Evolutionary conservation across 2,113 vertebrate species (phyloP), one percentile per base, ranked within the genome.

Genomic region (Poeciliopsis retropinna): DNA sequence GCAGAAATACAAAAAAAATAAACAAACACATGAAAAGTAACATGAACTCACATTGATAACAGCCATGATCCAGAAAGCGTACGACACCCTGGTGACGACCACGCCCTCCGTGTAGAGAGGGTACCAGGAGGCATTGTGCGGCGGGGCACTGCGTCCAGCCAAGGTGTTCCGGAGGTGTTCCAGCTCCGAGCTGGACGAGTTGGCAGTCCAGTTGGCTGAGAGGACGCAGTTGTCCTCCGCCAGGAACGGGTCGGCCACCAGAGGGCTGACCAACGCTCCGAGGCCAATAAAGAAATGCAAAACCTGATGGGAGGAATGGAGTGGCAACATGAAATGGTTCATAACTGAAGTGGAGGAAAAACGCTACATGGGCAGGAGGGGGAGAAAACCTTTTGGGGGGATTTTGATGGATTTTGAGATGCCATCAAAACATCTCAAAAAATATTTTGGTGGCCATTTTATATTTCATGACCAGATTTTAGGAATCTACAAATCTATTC

Each of bases 21-120:
- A 15, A 41, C 19, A 47, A 57, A 25, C 2, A 3, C 51, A 57
- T n/a, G 22, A 25, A 9, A 22, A 17, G 25, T 31, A 19, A 31
- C 19, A 13, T 17, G 7, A 60, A 87, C 97, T 98, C 75, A 99
- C 98, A 0, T 98, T 99, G 92, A 98, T 97, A 54, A 97, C 85
- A 60, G 97, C 97, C 96, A 99, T 99, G 93, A 98, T 98, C 98
- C 97, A 99, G 94, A 99, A 99, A 73, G 98, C 98, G 0, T 97
- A 98, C 29, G 96, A 96, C 51, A 98, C 95, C 0, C 86, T 94
- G 0, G 96, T 97, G 73, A 95, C 89, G 31, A 94, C 86, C 57
- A 91, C 29, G 0, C 95, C 95, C 12, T 96, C 87, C 0, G 92
- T 93, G 12, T 94, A 88, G 32, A 95, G 90, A 61, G 84, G 91